Evolutionary conservation across 2,888 invertebrate species (phyloP).

Genomic region (Metopia argyrocephala): DNA sequence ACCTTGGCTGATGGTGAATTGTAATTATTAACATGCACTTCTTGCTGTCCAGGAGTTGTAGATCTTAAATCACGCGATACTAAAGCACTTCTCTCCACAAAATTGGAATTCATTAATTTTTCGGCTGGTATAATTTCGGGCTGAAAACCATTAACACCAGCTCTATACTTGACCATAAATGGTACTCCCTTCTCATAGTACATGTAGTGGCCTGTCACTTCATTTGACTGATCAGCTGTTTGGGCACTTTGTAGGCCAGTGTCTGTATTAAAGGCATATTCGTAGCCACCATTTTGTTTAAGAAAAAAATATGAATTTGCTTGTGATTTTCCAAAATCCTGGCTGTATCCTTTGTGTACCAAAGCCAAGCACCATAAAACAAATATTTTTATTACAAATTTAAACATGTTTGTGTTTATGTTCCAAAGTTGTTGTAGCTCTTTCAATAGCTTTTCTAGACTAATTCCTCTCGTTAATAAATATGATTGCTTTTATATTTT

Average conservation of each 20-base stretch:
- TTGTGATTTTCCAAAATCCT: conserved; percentile 44
- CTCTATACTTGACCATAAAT: conserved; percentile 64
- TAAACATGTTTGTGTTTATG: conserved; percentile 29
- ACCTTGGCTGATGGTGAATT: conserved; percentile 27
- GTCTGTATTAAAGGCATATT: conserved; percentile 77
- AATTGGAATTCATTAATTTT: conserved; percentile 37
- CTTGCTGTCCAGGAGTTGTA: not conserved
- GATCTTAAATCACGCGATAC: conserved; percentile 14
- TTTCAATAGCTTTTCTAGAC: conserved; percentile 28
- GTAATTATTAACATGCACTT: conserved; percentile 26
- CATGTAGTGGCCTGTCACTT: conserved; percentile 67
- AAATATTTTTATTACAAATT: conserved; percentile 7
- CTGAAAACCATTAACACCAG: conserved; percentile 64
- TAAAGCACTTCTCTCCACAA: conserved; percentile 12
- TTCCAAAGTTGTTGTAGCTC: conserved; percentile 18
- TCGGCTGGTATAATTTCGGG: conserved; percentile 58
- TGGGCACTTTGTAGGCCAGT: conserved; percentile 73
- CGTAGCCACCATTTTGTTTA: conserved; percentile 74
- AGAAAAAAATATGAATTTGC: conserved; percentile 56
- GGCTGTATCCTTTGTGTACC: conserved; percentile 25
- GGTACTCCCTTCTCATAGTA: conserved; percentile 63
- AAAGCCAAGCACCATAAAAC: conserved; percentile 28
- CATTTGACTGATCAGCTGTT: conserved; percentile 69
- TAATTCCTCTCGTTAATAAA: conserved; percentile 25
- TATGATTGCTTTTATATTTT: conserved; percentile 56